These are phyloP conservation scores for Plebejus anna DNA, from an alignment of 2,888 invertebrate species.

Conservation along the genomic window DNA sequence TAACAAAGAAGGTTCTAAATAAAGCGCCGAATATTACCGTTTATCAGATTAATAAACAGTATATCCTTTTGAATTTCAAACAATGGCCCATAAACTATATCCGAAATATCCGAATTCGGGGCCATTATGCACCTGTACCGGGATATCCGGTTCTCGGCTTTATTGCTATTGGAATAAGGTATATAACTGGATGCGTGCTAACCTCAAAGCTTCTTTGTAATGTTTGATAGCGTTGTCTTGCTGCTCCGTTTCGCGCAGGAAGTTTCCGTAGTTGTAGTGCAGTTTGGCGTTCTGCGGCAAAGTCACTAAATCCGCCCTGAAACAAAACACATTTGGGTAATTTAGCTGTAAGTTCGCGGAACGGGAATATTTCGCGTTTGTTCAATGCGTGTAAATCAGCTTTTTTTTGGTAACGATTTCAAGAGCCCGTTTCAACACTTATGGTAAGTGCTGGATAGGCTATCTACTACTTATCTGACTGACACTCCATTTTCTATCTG, in stretches of 20 bases:
- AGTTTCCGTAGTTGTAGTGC: conserved; percentile 95
- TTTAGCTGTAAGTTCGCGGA: conserved; percentile 11
- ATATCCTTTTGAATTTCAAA: conserved; percentile 13
- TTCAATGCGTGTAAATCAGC: neutral
- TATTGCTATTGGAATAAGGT: neutral
- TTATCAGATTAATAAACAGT: conserved; percentile 19
- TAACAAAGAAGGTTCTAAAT: conserved; percentile 16
- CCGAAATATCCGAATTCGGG: conserved; percentile 5
- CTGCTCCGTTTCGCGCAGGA: conserved; percentile 87
- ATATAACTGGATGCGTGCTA: conserved; percentile 36
- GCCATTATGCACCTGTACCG: neutral
- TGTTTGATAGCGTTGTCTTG: conserved; percentile 87
- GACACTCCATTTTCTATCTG: no score
- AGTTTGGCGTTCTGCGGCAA: conserved; percentile 94
- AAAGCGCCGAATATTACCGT: conserved; percentile 5
- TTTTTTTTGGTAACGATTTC: no score
- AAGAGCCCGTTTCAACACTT: no score
- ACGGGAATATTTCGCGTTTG: neutral
- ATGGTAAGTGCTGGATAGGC: no score
- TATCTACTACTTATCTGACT: no score
- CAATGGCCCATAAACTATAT: conserved; percentile 20
- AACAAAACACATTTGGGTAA: conserved; percentile 62
- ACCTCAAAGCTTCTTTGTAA: conserved; percentile 91
- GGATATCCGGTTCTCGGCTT: neutral
- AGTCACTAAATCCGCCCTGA: conserved; percentile 89